Conservation (phyloP, 2,113 vertebrate genomes). For the Cisticola juncidis region DNA sequence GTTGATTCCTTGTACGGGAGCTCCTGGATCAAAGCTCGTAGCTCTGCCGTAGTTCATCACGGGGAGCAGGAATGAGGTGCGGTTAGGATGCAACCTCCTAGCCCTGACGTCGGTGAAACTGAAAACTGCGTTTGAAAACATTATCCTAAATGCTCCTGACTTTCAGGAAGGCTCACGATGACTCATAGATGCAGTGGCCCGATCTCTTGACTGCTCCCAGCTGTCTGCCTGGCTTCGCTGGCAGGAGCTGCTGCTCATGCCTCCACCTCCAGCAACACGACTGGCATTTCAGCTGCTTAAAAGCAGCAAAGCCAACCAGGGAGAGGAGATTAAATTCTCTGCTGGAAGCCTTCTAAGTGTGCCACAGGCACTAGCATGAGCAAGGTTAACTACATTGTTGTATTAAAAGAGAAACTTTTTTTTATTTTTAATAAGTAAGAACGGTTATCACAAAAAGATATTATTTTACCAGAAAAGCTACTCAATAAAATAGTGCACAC, state of each 20-base stretch:
- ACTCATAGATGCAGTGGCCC: neutral
- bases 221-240: neutral
- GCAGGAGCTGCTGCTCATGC: neutral
- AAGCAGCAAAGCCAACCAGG: neutral
- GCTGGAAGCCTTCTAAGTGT: neutral
- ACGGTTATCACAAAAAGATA: neutral
- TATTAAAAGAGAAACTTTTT: neutral
- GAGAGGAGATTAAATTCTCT: neutral
- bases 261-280: neutral
- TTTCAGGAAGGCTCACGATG: neutral
- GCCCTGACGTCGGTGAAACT: neutral
- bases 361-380: neutral
- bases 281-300: neutral
- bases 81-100: neutral
- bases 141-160: neutral
- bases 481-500: neutral
- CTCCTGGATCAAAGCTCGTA: neutral
- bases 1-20: neutral
- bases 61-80: neutral
- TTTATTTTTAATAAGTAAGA: neutral
- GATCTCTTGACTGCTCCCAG: neutral
- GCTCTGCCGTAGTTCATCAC: accelerated
- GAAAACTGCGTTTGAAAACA: neutral
- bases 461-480: neutral
- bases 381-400: neutral